Evolutionary conservation across 2,888 invertebrate species (phyloP).

Genomic region (Conomelus anceps): DNA sequence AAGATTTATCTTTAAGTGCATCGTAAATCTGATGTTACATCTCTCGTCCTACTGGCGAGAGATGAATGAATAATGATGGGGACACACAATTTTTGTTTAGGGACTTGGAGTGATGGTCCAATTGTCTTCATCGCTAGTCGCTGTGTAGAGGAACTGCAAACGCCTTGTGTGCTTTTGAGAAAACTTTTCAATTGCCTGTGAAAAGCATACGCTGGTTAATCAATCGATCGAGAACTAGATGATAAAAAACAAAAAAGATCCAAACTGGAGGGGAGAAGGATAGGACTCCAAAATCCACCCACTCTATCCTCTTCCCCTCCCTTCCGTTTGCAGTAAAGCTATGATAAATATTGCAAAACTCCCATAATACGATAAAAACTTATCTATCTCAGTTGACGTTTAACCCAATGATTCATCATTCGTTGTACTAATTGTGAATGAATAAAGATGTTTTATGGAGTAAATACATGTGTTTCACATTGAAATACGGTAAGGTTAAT

Average conservation of each 20-base stretch:
- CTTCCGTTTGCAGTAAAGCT: background rate
- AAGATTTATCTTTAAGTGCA: too few species aligned
- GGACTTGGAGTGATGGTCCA: too few species aligned
- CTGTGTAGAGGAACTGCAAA: background rate
- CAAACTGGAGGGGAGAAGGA: background rate
- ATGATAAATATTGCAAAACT: background rate
- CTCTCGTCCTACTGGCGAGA: too few species aligned
- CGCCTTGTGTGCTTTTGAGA: background rate
- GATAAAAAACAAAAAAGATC: background rate
- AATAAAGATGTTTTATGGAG: background rate
- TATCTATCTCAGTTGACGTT: too few species aligned
- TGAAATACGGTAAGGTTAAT: too few species aligned
- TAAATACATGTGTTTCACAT: too few species aligned
- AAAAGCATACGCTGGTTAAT: background rate
- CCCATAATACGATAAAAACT: background rate
- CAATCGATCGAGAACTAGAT: background rate
- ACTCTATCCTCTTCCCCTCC: background rate
- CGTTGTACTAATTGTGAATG: too few species aligned
- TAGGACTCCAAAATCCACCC: background rate
- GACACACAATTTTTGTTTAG: too few species aligned
- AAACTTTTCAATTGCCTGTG: background rate
- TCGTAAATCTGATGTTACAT: too few species aligned
- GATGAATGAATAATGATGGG: too few species aligned
- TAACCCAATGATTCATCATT: too few species aligned
- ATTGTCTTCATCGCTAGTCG: background rate